Evolutionary conservation across 2,797 vertebrate species (phyloP), one percentile per base, ranked within the genome.

Genomic region (Anableps anableps): DNA sequence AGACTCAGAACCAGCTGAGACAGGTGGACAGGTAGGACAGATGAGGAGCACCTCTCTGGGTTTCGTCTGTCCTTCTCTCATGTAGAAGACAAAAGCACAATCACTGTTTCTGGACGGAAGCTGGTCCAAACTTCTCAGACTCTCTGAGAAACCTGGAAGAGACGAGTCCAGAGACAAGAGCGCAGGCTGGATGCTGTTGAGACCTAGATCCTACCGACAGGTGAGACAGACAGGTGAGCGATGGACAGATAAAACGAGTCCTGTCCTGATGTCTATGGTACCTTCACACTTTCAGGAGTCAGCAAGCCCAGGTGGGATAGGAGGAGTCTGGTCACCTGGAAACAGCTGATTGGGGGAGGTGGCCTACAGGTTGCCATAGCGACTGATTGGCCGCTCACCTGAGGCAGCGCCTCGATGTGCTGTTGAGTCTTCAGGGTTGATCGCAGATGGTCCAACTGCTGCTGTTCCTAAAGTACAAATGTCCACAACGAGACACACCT

Each of bases 241-340:
- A 50, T 2, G 17, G 13, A 50, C 41, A 72, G 80, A 66, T 14
- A 36, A 70, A 11, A 41, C 2, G 0, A 4, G 29, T 55, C 36
- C 3, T 66, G 8, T 66, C 13, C 17, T n/a, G 2, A 60, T 45
- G 2, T 71, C 26, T 31, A 43, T 3, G 1, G 36, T 87, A 91
- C 91, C 88, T 91, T 89, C 51, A 91, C n/a, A 16, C 83, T 88
- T 51, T 92, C 89, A 10, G 86, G 87, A 0, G 97, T 98, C 80
- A 99, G 95, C 91, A 99, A 97, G 55, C 97, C 97, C 0, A 98
- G 96, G 91, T 99, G 97, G 4, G 97, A 99, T 83, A 99, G 96
- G 91, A 99, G 96, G 64, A 99, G 95, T 76, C 97, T 97, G 0
- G 97, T 97, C 0, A 96, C 97, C 89, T 98, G 98, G 92, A 98